phyloP scores from a whole-genome alignment of 2,888 invertebrate species.

The Eupithecia inturbata region DNA sequence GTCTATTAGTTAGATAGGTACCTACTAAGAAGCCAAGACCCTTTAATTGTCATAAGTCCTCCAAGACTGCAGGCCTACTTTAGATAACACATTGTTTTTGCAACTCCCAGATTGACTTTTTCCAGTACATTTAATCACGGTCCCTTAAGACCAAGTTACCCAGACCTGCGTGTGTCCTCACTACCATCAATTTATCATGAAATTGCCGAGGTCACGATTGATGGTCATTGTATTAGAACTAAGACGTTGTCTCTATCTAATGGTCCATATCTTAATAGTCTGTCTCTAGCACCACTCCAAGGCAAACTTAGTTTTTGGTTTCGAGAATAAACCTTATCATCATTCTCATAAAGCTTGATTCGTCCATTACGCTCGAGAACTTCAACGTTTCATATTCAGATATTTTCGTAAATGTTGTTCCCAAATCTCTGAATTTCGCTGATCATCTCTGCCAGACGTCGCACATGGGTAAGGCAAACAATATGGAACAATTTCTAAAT shows the following conservation, averaged over 20 bases:
- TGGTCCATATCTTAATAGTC: constrained; percentile 42
- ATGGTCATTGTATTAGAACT: constrained; percentile 55
- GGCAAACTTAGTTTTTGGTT: constrained; percentile 24
- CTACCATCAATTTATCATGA: constrained; percentile 53
- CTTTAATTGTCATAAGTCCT: constrained; percentile 1
- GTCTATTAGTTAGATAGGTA: too few relatives aligned
- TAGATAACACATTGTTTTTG: constrained; percentile 38
- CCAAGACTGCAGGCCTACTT: constrained; percentile 30
- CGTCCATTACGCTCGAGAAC: constrained; percentile 15
- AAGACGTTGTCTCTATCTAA: constrained; percentile 53
- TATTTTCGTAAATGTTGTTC: constrained; percentile 6
- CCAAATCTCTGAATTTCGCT: constrained; percentile 7
- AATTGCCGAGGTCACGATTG: constrained; percentile 56
- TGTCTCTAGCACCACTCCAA: constrained; percentile 35
- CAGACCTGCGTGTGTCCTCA: constrained; percentile 48
- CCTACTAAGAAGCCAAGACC: not conserved
- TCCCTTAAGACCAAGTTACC: constrained; percentile 45
- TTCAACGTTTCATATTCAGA: constrained; percentile 6
- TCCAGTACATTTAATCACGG: constrained; percentile 57
- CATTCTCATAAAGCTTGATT: constrained; percentile 28
- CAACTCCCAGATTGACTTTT: constrained; percentile 52
- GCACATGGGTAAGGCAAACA: constrained; percentile 21
- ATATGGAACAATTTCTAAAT: constrained; percentile 32
- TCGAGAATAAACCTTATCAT: constrained; percentile 22
- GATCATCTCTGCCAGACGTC: constrained; percentile 17